Evolutionary conservation across 2,888 invertebrate genomes (phyloP), one percentile per base, ranked within the genome.

Genomic region (Furcula furcula): DNA sequence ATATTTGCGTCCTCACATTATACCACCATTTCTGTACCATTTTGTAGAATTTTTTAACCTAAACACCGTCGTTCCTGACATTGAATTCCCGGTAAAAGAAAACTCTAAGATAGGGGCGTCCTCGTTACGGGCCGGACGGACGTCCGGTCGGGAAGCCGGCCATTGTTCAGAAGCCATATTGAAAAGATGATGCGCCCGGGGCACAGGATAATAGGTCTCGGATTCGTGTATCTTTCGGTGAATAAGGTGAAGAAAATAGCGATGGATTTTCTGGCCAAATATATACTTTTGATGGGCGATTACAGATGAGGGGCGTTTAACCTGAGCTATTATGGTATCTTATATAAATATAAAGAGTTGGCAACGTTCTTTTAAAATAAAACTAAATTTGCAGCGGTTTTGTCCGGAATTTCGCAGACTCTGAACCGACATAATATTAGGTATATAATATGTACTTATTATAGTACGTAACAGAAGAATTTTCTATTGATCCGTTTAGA

Each of bases 161-260:
- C 65, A 82, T 86, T 86, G 83, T 85, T 79, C 82, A 65, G 65
- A 51, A 55, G 62, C 70, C 72, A 75, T 84, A 84, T 85, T 85
- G 82, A 80, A 82, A 81, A 83, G 80, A 80, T 80, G 81, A 80
- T 74, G 78, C 68, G 63, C 72, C 68, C 64, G 52, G 57, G 68
- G 72, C 64, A 50, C 65, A 60, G 69, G 69, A 77, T 80, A 81
- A 83, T 79, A 64, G 71, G 48, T 41, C 51, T 50, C 46, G 48
- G 54, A 52, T 55, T 50, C 57, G 49, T 45, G 56, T 59, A 46
- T 55, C 49, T 55, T 49, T 45, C 19, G 41, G 34, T 38, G 48
- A 56, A 58, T 55, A 49, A 40, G 61, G 56, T 51, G 45, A 44
- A 62, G 61, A 65, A 64, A 64, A 67, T 70, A 61, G 65, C 60